Evolutionary conservation across 2,888 invertebrate species (phyloP).

Genomic region (Lycophotia porphyrea): DNA sequence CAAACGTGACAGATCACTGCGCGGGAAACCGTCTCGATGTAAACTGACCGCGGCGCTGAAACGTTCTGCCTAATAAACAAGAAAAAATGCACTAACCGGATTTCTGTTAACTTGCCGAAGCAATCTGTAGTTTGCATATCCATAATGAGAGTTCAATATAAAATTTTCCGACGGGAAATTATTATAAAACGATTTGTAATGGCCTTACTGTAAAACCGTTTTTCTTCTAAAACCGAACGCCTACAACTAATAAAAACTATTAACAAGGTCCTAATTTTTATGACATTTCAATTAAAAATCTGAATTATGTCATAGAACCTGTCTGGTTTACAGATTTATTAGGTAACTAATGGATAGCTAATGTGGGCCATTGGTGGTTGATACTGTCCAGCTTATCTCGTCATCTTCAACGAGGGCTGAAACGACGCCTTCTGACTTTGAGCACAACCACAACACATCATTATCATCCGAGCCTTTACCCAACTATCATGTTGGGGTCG

Average conservation of each 20-base stretch:
- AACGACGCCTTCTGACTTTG: neutral
- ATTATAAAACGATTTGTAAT: constrained; percentile 55
- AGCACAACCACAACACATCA: neutral
- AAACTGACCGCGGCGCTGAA: constrained; percentile 72
- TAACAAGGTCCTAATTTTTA: constrained; percentile 16
- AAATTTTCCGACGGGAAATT: constrained; percentile 51
- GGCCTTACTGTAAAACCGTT: constrained; percentile 9
- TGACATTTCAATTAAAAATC: neutral
- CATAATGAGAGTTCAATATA: constrained; percentile 27
- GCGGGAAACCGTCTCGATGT: constrained; percentile 72
- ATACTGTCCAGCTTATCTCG: too few species aligned
- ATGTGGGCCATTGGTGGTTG: neutral
- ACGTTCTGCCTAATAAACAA: constrained; percentile 77
- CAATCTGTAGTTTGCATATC: constrained; percentile 38
- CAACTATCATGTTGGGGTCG: neutral
- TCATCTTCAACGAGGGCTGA: neutral
- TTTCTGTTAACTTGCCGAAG: constrained; percentile 40
- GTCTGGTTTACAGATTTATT: constrained; percentile 24
- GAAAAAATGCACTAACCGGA: constrained; percentile 48
- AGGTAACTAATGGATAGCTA: too few species aligned
- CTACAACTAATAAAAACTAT: neutral
- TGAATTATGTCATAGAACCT: neutral
- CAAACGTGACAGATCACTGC: constrained; percentile 72
- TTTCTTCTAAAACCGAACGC: neutral
- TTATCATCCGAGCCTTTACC: neutral